Evolutionary conservation across 2,113 vertebrate genomes (phyloP).

Genomic region (Dipodomys merriami): DNA sequence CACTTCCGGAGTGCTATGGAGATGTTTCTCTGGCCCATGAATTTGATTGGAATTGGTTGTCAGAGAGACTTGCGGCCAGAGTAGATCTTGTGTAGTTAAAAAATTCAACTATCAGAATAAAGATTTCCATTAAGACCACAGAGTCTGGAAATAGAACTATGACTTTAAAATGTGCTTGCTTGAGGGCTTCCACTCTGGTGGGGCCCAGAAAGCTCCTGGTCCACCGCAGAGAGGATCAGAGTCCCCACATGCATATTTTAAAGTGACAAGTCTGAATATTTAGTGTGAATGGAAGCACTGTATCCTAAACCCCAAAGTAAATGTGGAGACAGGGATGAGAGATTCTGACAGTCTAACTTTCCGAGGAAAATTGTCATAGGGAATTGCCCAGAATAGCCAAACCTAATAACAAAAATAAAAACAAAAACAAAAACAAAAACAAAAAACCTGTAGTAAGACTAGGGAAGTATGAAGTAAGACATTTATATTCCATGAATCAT

Average conservation of each 20-base stretch:
- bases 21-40: constrained; percentile 51
- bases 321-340: constrained; percentile 56
- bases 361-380: constrained; percentile 66
- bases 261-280: constrained; percentile 69
- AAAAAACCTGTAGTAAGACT: background rate
- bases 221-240: constrained; percentile 52
- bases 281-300: constrained; percentile 58
- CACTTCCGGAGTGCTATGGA: constrained; percentile 55
- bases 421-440: background rate
- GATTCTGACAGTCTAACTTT: constrained; percentile 47
- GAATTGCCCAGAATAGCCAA: constrained; percentile 44
- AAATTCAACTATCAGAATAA: constrained; percentile 70
- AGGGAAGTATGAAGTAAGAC: background rate
- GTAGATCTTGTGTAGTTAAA: constrained; percentile 49
- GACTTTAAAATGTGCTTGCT: constrained; percentile 75
- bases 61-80: constrained; percentile 55
- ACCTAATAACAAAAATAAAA: background rate
- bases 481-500: constrained; percentile 27
- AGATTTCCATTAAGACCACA: constrained; percentile 76
- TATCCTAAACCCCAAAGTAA: constrained; percentile 69
- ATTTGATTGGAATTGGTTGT: constrained; percentile 77
- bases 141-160: constrained; percentile 60
- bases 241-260: constrained; percentile 48
- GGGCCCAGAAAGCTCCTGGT: constrained; percentile 68
- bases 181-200: constrained; percentile 61